Evolutionary conservation across 2,797 vertebrate genomes (phyloP).

Genomic region (Jordanella pulchra): DNA sequence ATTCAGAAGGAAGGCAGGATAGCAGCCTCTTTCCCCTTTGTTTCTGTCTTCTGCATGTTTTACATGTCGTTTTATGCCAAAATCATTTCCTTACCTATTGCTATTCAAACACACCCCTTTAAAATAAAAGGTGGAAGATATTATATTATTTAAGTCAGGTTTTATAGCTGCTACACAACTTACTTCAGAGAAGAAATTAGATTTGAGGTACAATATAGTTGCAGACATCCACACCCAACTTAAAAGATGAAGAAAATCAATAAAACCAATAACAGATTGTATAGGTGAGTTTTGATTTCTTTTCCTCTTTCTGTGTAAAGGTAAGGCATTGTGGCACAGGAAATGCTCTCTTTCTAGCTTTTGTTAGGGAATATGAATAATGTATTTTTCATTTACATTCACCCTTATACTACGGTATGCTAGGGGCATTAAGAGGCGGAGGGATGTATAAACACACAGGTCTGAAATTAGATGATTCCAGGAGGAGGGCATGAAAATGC

Average conservation of each 20-base stretch:
- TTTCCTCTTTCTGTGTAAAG: slow-evolving; percentile 44
- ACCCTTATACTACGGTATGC: slow-evolving; percentile 63
- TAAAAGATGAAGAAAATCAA: slow-evolving; percentile 62
- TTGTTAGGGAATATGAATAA: slow-evolving; percentile 70
- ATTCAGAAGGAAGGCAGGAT: slow-evolving; percentile 22
- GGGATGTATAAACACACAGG: slow-evolving; percentile 62
- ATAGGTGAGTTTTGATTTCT: slow-evolving; percentile 60
- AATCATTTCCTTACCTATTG: slow-evolving; percentile 54
- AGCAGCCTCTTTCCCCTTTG: slow-evolving; percentile 19
- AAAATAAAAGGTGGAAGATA: slow-evolving; percentile 47
- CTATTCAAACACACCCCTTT: slow-evolving; percentile 66
- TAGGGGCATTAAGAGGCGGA: slow-evolving; percentile 62
- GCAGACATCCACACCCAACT: slow-evolving; percentile 40
- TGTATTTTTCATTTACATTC: slow-evolving; percentile 76
- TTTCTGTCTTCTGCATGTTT: slow-evolving; percentile 37
- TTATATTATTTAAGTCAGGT: slow-evolving; percentile 32
- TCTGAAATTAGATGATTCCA: slow-evolving; percentile 65
- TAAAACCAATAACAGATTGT: slow-evolving; percentile 69
- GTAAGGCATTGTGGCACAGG: slow-evolving; percentile 44
- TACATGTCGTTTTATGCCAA: slow-evolving; percentile 49
- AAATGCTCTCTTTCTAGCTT: slow-evolving; percentile 47
- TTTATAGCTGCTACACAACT: slow-evolving; percentile 53
- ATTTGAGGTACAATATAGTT: slow-evolving; percentile 60
- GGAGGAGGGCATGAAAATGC: slow-evolving; percentile 52
- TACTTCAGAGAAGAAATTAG: slow-evolving; percentile 57